Conservation (phyloP, 2,797 vertebrate species). For the Xyrichtys novacula region DNA sequence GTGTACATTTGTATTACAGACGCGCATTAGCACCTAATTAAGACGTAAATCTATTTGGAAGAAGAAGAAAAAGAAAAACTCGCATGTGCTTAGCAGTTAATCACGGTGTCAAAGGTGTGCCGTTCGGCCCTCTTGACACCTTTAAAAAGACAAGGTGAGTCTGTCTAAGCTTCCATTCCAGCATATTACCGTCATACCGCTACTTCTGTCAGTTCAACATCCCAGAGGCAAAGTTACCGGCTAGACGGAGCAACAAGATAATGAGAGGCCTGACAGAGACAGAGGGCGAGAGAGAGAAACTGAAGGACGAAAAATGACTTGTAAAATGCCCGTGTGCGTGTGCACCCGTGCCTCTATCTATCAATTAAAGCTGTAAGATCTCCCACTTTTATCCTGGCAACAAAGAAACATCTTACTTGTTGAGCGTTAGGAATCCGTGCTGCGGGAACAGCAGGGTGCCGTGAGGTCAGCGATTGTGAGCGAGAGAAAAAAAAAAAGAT, state of each 20-base stretch:
- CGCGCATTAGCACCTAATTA: constrained; percentile 22
- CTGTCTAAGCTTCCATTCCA: constrained; percentile 64
- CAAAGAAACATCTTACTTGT: constrained; percentile 58
- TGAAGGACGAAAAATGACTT: constrained; percentile 28
- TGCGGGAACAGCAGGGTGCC: constrained; percentile 32
- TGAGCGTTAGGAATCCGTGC: constrained; percentile 50
- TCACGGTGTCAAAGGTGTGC: constrained; percentile 34
- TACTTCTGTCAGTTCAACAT: constrained; percentile 65
- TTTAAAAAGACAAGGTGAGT: constrained; percentile 53
- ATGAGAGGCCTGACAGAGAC: constrained; percentile 52
- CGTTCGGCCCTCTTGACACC: constrained; percentile 39
- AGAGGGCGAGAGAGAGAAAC: constrained; percentile 21
- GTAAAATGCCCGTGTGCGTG: constrained; percentile 13
- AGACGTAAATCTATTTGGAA: background rate
- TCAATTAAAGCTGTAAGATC: constrained; percentile 59
- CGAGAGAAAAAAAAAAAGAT: constrained; percentile 47
- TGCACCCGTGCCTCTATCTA: constrained; percentile 30
- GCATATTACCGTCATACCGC: constrained; percentile 70
- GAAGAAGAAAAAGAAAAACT: constrained; percentile 1
- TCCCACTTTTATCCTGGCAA: constrained; percentile 45
- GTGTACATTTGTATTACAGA: background rate
- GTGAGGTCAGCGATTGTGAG: constrained; percentile 54
- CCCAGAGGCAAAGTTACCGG: constrained; percentile 65
- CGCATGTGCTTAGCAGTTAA: constrained; percentile 36
- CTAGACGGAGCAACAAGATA: constrained; percentile 66